phyloP scores from a whole-genome alignment of 2,888 invertebrate genomes.

The Petrolisthes cinctipes region DNA sequence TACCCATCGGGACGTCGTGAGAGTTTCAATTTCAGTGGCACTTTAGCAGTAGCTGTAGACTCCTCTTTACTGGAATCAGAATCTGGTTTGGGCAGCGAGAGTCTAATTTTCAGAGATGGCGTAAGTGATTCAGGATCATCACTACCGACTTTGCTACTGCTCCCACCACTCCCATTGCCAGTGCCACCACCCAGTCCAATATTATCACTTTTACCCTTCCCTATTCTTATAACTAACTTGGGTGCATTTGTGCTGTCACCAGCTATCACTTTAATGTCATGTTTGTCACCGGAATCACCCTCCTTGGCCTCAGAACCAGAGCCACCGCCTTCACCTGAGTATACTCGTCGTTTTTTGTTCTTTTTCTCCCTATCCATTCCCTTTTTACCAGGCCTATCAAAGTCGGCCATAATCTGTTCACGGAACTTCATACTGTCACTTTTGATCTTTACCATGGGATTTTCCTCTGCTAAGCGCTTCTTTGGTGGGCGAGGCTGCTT shows the following conservation, averaged over 20 bases:
- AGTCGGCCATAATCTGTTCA: conserved; percentile 63
- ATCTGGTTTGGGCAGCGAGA: conserved; percentile 53
- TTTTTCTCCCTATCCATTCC: conserved; percentile 49
- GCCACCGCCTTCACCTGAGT: conserved; percentile 36
- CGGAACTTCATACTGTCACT: conserved; percentile 62
- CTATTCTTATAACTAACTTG: conserved; percentile 49
- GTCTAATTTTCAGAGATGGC: conserved; percentile 49
- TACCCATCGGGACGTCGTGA: conserved; percentile 61
- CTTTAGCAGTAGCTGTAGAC: conserved; percentile 34
- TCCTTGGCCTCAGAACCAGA: conserved; percentile 45
- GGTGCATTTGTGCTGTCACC: conserved; percentile 52
- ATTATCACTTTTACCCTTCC: conserved; percentile 45
- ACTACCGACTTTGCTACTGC: conserved; percentile 11
- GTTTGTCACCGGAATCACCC: conserved; percentile 35
- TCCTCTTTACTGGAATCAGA: conserved; percentile 47
- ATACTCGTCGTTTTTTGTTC: conserved; percentile 53
- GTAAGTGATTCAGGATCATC: conserved; percentile 29
- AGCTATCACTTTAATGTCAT: conserved; percentile 42
- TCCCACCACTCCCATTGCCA: conserved; percentile 7
- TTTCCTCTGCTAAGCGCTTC: conserved; percentile 75
- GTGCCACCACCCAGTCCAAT: neutral
- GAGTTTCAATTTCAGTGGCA: conserved; percentile 61
- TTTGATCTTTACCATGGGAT: conserved; percentile 58
- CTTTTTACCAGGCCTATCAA: conserved; percentile 57
- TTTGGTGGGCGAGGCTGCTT: conserved; percentile 79